Evolutionary conservation across 2,797 vertebrate genomes (phyloP).

Genomic region (Tiaroga cobitis): DNA sequence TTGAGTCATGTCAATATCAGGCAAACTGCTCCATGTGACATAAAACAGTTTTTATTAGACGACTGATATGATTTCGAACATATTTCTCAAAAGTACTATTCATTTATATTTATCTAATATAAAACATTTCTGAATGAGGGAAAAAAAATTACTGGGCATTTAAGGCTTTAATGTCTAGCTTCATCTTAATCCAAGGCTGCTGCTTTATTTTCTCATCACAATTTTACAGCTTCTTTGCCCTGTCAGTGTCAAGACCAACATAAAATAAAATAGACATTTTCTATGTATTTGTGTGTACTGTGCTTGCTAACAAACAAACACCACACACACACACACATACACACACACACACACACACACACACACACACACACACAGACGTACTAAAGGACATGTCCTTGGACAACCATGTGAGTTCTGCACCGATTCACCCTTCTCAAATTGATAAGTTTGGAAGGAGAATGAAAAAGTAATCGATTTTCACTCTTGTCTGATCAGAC

Average conservation of each 20-base stretch:
- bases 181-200: neutral
- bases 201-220: neutral
- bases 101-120: no score
- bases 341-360: no score
- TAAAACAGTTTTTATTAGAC: neutral
- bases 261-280: conserved; percentile 5
- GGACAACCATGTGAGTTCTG: conserved; percentile 56
- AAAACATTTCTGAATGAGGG: neutral
- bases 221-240: neutral
- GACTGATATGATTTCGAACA: neutral
- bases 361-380: conserved; percentile 45
- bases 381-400: conserved; percentile 57
- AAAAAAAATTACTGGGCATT: neutral
- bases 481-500: conserved; percentile 54
- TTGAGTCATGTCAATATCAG: neutral
- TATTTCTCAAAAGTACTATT: neutral
- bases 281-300: neutral
- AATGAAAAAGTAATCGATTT: conserved; percentile 64
- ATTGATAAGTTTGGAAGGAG: conserved; percentile 56
- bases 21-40: neutral
- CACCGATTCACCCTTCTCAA: conserved; percentile 53
- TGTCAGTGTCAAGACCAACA: conserved; percentile 17
- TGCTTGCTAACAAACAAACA: conserved; percentile 28
- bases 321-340: conserved; percentile 36
- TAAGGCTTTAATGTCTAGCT: neutral